Evolutionary conservation across 2,113 vertebrate genomes (phyloP), one percentile per base, ranked within the genome.

Genomic region (Trematomus loennbergii): DNA sequence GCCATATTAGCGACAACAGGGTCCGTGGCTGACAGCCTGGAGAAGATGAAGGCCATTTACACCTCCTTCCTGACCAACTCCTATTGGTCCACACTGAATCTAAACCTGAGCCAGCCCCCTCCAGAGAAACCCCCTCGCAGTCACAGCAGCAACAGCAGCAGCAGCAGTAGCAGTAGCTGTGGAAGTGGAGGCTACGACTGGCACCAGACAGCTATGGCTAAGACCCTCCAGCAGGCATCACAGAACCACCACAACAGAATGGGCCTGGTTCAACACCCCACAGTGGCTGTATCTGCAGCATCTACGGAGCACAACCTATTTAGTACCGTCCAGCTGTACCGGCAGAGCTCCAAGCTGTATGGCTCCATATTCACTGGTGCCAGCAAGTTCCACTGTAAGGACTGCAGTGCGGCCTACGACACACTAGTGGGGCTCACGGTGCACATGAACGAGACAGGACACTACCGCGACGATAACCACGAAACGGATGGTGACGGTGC

Each of bases 11-110:
- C 90, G 11, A 91, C 94, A 0, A 74, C 93, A 2, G 93, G 93
- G 9, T 96, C 97, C 0, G 92, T 94, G 58, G 93, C 93, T 61
- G 98, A 99, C 82, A 99, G 98, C 72, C 94, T 99, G 84, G 97
- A 99, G 83, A 98, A 99, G 95, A 99, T 99, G 98, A 99, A 99
- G 94, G 98, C 98, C 0, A 98, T 99, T 71, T 99, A 99, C 92
- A 97, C 97, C 71, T 98, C 97, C 90, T 99, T 99, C 84, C 95
- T 99, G 59, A 99, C 97, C 85, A 99, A 97, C 91, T 99, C 98
- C n/a, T 99, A 99, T 83, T 99, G 98, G 98, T 99, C 98, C 77
- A 97, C 95, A 81, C 96, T 99, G 86, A 98, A 96, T 90, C 87
- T 99, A 89, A 98, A 96, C 87, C 94, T 98, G 91, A 95, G 94